Percentiles rank a stretch among this genome's conserved stretches.
These are phyloP conservation scores for Zaprionus ornatus DNA, from an alignment of 1,140 invertebrate genomes.

Conservation along the genomic window DNA sequence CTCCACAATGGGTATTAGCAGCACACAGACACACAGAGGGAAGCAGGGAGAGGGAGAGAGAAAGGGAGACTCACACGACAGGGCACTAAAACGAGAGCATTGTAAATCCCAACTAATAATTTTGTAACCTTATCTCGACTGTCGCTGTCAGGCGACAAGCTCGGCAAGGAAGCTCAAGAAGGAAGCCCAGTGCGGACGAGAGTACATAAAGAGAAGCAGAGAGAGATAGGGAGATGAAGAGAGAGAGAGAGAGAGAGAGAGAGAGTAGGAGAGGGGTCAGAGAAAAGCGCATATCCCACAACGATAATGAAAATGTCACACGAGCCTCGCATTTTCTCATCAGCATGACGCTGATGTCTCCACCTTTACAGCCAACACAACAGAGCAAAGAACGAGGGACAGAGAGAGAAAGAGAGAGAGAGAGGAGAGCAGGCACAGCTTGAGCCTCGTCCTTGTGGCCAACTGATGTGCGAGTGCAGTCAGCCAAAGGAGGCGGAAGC, in stretches of 20 bases:
- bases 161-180: not conserved
- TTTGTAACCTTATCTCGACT: conserved; percentile 80
- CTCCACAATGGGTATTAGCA: not conserved
- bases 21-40: conserved; percentile 10
- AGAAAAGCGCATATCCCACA: conserved; percentile 79
- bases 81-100: conserved; percentile 68
- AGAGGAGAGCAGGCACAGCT: conserved; percentile 11
- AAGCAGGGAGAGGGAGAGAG: not conserved
- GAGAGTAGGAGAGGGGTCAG: conserved; percentile 14
- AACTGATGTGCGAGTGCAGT: conserved; percentile 51
- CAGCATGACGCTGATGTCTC: conserved; percentile 55
- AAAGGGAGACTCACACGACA: not conserved
- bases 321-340: conserved; percentile 82
- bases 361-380: conserved; percentile 51
- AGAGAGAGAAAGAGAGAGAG: not conserved
- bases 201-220: not conserved
- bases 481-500: conserved; percentile 45
- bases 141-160: conserved; percentile 59
- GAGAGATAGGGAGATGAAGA: not conserved
- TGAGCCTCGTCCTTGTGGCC: conserved; percentile 9
- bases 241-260: conserved; percentile 6
- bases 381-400: conserved; percentile 4
- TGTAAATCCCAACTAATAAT: conserved; percentile 82
- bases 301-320: conserved; percentile 83
- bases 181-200: not conserved